Evolutionary conservation across 2,888 invertebrate genomes (phyloP).

Genomic region (Morinoia aosen): DNA sequence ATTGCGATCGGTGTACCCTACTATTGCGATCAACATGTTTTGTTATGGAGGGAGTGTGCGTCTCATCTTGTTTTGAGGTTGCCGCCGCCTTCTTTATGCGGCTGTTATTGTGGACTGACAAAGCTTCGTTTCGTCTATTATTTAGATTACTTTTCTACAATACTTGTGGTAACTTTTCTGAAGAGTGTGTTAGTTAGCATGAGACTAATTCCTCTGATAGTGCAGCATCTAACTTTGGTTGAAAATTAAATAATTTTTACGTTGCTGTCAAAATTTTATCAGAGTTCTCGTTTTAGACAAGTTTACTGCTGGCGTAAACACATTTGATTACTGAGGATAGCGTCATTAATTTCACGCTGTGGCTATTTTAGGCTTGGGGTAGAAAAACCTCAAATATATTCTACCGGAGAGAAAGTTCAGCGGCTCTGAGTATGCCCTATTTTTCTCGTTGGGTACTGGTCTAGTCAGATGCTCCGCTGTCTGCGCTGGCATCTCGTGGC

Average conservation of each 20-base stretch:
- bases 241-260: neutral
- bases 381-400: neutral
- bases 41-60: neutral
- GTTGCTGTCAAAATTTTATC: neutral
- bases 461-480: neutral
- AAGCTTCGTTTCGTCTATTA: neutral
- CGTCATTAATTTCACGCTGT: neutral
- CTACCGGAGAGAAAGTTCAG: neutral
- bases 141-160: neutral
- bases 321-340: neutral
- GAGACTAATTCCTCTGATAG: neutral
- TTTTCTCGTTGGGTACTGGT: neutral
- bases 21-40: neutral
- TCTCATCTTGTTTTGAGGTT: neutral
- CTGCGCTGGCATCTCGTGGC: neutral
- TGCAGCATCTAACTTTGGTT: neutral
- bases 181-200: neutral
- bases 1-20: too few species aligned
- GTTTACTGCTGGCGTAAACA: neutral
- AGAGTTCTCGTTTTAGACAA: neutral
- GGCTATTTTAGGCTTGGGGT: neutral
- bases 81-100: too few species aligned
- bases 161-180: neutral
- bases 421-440: neutral
- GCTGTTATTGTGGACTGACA: neutral